Conservation (phyloP, 2,888 invertebrate genomes). For the Hyalella azteca region DNA sequence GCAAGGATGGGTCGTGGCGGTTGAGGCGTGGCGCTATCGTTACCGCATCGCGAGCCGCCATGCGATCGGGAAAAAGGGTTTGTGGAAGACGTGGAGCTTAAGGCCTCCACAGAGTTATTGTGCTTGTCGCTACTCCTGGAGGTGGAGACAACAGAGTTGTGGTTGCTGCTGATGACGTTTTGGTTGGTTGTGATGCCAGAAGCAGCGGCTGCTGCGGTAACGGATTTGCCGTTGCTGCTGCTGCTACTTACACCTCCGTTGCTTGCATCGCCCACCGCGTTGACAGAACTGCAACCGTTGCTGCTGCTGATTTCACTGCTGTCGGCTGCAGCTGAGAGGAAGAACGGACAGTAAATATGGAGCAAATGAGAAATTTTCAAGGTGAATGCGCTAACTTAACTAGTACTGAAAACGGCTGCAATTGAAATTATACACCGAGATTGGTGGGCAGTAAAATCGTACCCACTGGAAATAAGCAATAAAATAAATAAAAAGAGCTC, state of each 20-base stretch:
- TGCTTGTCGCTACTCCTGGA: not conserved
- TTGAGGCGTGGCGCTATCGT: not conserved
- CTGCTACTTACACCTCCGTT: slow-evolving; percentile 18
- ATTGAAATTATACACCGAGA: no score
- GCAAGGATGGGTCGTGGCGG: not conserved
- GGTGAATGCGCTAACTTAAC: not conserved
- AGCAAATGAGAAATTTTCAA: not conserved
- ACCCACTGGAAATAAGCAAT: no score
- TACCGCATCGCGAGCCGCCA: not conserved
- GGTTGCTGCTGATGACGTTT: slow-evolving; percentile 10
- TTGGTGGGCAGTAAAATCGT: no score
- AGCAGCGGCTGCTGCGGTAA: not conserved
- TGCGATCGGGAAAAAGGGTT: not conserved
- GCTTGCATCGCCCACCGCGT: not conserved
- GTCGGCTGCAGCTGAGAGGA: not conserved
- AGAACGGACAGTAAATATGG: not conserved
- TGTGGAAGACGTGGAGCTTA: not conserved
- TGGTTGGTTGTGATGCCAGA: not conserved
- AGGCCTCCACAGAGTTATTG: not conserved
- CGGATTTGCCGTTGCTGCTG: not conserved
- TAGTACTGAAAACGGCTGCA: no score
- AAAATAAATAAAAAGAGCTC: no score
- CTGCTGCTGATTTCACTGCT: slow-evolving; percentile 28
- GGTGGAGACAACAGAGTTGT: not conserved
- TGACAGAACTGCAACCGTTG: not conserved